Evolutionary conservation across 2,888 invertebrate species (phyloP).

Genomic region (Lithophane leautieri): DNA sequence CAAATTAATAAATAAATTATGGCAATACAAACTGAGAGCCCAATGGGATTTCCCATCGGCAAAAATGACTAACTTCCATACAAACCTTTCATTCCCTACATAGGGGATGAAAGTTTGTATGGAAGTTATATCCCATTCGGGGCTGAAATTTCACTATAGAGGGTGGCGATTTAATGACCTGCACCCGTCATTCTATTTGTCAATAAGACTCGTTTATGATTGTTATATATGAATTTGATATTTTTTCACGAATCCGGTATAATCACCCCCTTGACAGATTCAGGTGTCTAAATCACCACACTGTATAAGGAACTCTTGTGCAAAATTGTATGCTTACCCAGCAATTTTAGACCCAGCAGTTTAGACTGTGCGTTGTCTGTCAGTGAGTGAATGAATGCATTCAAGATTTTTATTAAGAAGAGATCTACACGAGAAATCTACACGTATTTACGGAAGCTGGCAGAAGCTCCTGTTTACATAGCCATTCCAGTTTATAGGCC

Average conservation of each 20-base stretch:
- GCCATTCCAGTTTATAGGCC: background rate
- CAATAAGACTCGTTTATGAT: too few relatives aligned
- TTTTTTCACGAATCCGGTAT: too few relatives aligned
- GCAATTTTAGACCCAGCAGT: too few relatives aligned
- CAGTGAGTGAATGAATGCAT: background rate
- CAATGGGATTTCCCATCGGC: too few relatives aligned
- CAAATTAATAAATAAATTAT: background rate
- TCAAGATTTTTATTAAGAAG: background rate
- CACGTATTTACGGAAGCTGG: background rate
- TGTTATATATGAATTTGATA: too few relatives aligned
- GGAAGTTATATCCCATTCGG: background rate
- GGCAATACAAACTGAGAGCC: too few relatives aligned
- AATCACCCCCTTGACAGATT: too few relatives aligned
- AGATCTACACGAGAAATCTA: background rate
- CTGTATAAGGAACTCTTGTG: background rate
- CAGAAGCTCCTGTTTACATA: background rate
- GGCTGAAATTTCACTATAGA: background rate
- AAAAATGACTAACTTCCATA: background rate
- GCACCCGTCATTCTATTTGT: too few relatives aligned
- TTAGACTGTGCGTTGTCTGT: too few relatives aligned
- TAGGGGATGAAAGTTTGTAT: background rate
- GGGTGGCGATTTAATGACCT: too few relatives aligned
- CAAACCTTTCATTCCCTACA: background rate
- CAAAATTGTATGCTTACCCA: background rate
- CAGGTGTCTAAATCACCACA: too few relatives aligned